These are phyloP conservation scores for Dione vanillae DNA, from an alignment of 2,888 invertebrate genomes.

Conservation along the genomic window DNA sequence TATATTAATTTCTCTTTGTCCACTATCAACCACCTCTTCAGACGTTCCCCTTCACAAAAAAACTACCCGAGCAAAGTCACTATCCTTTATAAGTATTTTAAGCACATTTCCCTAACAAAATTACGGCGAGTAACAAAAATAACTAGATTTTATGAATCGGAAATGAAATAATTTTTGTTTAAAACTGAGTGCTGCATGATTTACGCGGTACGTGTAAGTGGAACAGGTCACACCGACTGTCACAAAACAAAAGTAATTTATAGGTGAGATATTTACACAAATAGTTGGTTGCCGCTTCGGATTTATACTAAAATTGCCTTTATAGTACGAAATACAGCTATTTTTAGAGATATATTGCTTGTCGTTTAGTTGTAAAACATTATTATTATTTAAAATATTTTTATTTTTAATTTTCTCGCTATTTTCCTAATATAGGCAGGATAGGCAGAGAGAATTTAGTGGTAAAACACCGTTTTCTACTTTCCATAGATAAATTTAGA, in stretches of 20 bases:
- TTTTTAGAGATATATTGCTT: not conserved
- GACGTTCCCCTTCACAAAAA: not conserved
- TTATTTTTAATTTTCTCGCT: not conserved
- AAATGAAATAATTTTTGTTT: constrained; percentile 26
- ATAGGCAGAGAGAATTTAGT: not conserved
- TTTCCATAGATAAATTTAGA: not conserved
- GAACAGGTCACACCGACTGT: constrained; percentile 24
- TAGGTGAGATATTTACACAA: constrained; percentile 20
- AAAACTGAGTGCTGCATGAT: constrained; percentile 24
- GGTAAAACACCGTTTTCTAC: not conserved
- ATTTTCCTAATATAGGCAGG: too few species aligned
- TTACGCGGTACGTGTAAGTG: constrained; percentile 12
- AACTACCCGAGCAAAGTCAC: not conserved
- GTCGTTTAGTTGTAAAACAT: not conserved
- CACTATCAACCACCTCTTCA: too few species aligned
- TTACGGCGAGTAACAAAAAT: constrained; percentile 2
- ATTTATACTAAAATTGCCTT: not conserved
- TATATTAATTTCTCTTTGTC: too few species aligned
- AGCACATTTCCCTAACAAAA: not conserved
- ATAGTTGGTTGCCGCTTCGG: not conserved
- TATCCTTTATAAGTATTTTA: not conserved
- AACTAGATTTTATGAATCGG: constrained; percentile 27
- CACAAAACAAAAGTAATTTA: constrained; percentile 25
- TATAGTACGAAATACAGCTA: not conserved
- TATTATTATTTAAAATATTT: not conserved